These are phyloP conservation scores for Pheosia gnoma DNA, from an alignment of 2,888 invertebrate genomes.

Conservation along the genomic window DNA sequence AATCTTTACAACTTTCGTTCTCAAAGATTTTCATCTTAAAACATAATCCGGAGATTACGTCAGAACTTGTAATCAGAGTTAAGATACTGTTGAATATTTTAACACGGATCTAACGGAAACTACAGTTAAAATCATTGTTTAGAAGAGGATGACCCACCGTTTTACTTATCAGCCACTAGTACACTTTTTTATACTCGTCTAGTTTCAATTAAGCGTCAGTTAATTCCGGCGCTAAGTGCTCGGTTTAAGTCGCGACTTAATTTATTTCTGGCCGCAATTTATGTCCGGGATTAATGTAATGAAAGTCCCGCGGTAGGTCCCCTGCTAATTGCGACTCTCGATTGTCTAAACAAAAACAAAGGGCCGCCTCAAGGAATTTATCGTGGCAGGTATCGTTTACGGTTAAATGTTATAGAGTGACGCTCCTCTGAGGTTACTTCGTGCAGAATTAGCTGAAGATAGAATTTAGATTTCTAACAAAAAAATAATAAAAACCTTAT, in stretches of 20 bases:
- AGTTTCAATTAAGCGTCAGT: conserved; percentile 80
- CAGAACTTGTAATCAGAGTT: conserved; percentile 66
- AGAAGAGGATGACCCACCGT: conserved; percentile 59
- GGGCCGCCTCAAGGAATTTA: conserved; percentile 41
- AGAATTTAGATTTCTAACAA: neutral
- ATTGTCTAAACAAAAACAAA: conserved; percentile 74
- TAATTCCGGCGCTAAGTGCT: conserved; percentile 77
- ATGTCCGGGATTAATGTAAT: conserved; percentile 75
- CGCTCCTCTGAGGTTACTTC: conserved; percentile 27
- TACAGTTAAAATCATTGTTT: conserved; percentile 71
- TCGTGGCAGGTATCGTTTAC: conserved; percentile 33
- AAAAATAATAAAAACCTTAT: neutral
- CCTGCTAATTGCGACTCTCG: conserved; percentile 69
- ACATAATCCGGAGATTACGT: conserved; percentile 66
- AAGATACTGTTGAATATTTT: conserved; percentile 60
- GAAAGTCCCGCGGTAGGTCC: conserved; percentile 63
- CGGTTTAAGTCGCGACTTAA: conserved; percentile 74
- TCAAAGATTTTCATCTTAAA: conserved; percentile 56
- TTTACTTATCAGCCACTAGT: conserved; percentile 63
- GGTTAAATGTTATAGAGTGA: conserved; percentile 25
- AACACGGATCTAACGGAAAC: conserved; percentile 41
- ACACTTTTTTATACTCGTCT: conserved; percentile 60
- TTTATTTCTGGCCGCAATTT: conserved; percentile 77
- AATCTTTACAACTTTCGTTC: conserved; percentile 47
- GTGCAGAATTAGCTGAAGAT: neutral